These are phyloP conservation scores for Calosoma granatense DNA, from an alignment of 1,140 invertebrate species.

Conservation along the genomic window DNA sequence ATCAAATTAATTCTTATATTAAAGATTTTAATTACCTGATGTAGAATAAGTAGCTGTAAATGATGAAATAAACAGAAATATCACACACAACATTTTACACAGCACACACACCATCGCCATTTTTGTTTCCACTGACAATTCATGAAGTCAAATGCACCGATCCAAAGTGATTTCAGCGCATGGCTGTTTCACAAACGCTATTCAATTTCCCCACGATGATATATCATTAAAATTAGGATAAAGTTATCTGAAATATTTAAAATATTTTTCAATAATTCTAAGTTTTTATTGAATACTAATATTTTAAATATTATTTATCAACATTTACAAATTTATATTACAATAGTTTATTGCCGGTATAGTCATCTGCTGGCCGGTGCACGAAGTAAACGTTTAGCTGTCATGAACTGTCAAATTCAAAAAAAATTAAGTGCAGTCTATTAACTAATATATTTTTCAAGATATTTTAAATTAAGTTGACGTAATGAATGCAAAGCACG, in stretches of 20 bases:
- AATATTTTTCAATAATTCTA: no score
- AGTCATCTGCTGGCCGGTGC: no score
- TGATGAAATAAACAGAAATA: slow-evolving; percentile 3
- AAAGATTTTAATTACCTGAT: neutral
- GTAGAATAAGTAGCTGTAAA: neutral
- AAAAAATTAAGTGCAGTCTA: neutral
- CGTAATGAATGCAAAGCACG: neutral
- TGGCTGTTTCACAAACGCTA: no score
- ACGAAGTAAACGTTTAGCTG: neutral
- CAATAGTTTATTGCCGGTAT: no score
- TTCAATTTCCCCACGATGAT: no score
- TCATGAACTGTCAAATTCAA: neutral
- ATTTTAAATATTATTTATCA: no score
- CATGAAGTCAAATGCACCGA: neutral
- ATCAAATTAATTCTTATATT: neutral
- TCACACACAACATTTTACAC: neutral
- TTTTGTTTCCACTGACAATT: slow-evolving; percentile 8
- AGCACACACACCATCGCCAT: neutral
- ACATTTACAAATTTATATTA: no score
- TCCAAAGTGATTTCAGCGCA: no score
- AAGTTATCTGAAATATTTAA: no score
- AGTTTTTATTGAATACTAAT: no score
- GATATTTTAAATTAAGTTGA: neutral
- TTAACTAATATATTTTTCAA: neutral
- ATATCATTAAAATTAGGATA: no score